phyloP scores from a whole-genome alignment of 2,888 invertebrate species.

The Meta bourneti region DNA sequence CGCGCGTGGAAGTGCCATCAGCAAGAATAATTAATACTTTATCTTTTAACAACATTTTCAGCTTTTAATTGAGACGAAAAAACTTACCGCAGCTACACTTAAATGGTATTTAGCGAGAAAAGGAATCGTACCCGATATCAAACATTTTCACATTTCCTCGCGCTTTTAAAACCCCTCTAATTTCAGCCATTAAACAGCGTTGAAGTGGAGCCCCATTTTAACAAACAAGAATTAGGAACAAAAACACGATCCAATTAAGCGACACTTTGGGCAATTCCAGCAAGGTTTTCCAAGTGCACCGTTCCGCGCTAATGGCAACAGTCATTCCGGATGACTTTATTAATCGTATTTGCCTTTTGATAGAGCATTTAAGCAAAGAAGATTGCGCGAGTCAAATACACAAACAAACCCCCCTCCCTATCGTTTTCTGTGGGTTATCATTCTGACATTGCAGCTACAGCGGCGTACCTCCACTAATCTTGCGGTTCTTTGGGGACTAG shows the following conservation, averaged over 20 bases:
- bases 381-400: constrained; percentile 45
- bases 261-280: constrained; percentile 58
- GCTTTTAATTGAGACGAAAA: constrained; percentile 56
- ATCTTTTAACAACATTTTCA: constrained; percentile 51
- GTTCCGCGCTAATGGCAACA: constrained; percentile 58
- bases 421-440: constrained; percentile 46
- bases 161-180: constrained; percentile 66
- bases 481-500: constrained; percentile 70
- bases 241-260: constrained; percentile 75
- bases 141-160: constrained; percentile 12
- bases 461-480: constrained; percentile 62
- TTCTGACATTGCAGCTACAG: constrained; percentile 30
- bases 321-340: constrained; percentile 68
- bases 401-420: constrained; percentile 49
- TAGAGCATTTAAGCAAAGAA: constrained; percentile 66
- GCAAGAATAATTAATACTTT: not conserved
- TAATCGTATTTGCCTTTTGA: constrained; percentile 71
- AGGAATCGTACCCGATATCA: constrained; percentile 12
- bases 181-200: constrained; percentile 57
- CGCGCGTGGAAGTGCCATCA: too few relatives aligned
- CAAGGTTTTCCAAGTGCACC: constrained; percentile 35
- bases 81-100: constrained; percentile 29
- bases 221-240: constrained; percentile 70
- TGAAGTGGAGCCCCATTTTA: constrained; percentile 44
- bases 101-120: constrained; percentile 49